A percentile compares a stretch with the other conserved stretches of the same genome.
These are phyloP conservation scores for Chalcis sispes DNA, from an alignment of 2,888 invertebrate species.

Conservation along the genomic window DNA sequence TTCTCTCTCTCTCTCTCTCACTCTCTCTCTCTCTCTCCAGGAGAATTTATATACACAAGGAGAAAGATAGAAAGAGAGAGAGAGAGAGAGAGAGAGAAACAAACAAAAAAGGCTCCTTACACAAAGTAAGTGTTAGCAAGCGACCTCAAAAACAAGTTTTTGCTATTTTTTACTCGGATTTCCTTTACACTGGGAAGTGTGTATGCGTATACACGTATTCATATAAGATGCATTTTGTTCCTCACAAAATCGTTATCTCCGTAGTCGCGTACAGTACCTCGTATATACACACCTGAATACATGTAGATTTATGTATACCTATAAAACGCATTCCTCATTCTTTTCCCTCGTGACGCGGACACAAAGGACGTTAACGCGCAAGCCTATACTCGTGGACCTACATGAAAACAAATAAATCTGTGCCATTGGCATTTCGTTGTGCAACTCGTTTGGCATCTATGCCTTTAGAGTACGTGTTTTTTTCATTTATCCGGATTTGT, in stretches of 20 bases:
- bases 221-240: not conserved
- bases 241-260: not conserved
- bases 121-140: no score
- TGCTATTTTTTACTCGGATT: conserved; percentile 51
- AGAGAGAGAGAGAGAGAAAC: no score
- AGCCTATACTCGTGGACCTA: not conserved
- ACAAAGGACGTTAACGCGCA: not conserved
- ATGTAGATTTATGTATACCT: not conserved
- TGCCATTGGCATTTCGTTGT: not conserved
- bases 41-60: no score
- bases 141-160: conserved; percentile 53
- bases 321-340: not conserved
- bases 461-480: no score
- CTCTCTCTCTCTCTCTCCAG: not conserved
- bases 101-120: no score
- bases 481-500: conserved; percentile 5
- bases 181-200: not conserved
- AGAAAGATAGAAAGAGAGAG: no score
- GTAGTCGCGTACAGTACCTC: not conserved
- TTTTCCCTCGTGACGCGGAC: conserved; percentile 4
- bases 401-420: not conserved
- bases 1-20: not conserved
- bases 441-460: not conserved
- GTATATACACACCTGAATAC: not conserved
- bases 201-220: not conserved